Base-by-base conservation (phyloP, 2,113 vertebrate species). In the Calidris pygmaea region DNA sequence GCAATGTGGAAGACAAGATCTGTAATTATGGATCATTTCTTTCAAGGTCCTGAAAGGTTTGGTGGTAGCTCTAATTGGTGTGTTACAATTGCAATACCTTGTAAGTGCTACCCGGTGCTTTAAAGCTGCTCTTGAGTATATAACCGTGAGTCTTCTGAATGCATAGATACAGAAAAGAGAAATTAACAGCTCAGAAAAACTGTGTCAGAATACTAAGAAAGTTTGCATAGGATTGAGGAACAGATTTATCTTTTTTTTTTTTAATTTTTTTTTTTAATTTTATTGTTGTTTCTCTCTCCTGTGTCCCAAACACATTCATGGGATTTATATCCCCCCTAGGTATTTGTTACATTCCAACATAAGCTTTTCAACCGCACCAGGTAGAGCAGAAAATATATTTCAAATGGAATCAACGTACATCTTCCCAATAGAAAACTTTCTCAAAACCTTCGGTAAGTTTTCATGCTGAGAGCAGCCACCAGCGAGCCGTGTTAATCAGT, bases 401-500 rank as follows among this genome's bases (percentile, higher is more conserved):
- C 81, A 62, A 87, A 83, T 77, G 82, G 76, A 71, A 55, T 73
- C 3, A 7, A 34, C 14, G 8, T 74, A 70, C 52, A 68, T 93
- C 83, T 92, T 89, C 85, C 81, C 89, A 39, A 39, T 10, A 90
- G 86, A 86, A 82, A 80, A 62, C 73, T 77, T 75, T 89, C 43
- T 59, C 52, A 43, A 77, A 77, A 56, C 74, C 62, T 72, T 56
- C 48, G 74, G 92, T 68, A 83, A 81, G 85, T 89, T 78, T n/a
- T 75, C 87, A 60, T 72, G 82, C 48, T 66, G 68, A 89, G 48
- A 67, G 90, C 93, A 72, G 75, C 60, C 89, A 87, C 70, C 56
- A 59, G 87, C 65, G 58, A 78, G 65, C 68, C 74, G 60, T 89
- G 92, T 89, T 95, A 86, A 53, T 93, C 78, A 96, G 86, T 93